Base-by-base conservation (phyloP, 2,797 vertebrate species). In the Leontopithecus rosalia region DNA sequence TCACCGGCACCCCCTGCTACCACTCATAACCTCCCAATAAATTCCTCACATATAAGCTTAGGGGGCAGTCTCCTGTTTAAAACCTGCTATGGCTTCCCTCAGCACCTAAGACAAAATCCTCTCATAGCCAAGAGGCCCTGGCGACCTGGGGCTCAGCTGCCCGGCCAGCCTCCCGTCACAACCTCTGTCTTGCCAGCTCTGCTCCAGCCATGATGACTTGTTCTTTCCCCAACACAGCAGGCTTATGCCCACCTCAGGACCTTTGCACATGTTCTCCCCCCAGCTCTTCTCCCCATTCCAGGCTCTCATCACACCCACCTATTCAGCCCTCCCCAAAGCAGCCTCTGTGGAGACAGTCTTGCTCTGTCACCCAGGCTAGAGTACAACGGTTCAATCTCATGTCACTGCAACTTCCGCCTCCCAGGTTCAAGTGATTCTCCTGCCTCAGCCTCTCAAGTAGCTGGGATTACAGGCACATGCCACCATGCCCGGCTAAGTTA, bases 1-100 rank as follows among this genome's bases (percentile, higher is more conserved):
- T 86, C 48, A 50, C 10, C 4, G 14, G 22, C 1, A 8, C 3
- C n/a, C 86, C 26, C 22, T 15, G 0, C 19, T 0, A 1, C 41
- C 24, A 30, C 88, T 90, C 67, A 81, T 15, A 58, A 70, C 26
- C 57, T 33, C 26, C 64, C 8, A 36, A n/a, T n/a, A 77, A 55
- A 20, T 19, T 57, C 5, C 17, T 12, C 52, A 90, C n/a, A n/a
- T 33, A n/a, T 7, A n/a, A 41, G 24, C 5, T 84, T 95, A 83
- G 94, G 43, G 48, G 64, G 81, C 15, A 33, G 5, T n/a, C 26
- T 9, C 19, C 24, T 72, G 24, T 76, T 94, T 26, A 64, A 76
- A 79, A 80, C 2, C 26, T 8, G 17, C 5, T 3, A 15, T 36
- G 43, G 88, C 85, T 88, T 82, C 75, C 9, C 50, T 64, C 0